Evolutionary conservation across 2,888 invertebrate species (phyloP).

Genomic region (Drosophila anomalipes): DNA sequence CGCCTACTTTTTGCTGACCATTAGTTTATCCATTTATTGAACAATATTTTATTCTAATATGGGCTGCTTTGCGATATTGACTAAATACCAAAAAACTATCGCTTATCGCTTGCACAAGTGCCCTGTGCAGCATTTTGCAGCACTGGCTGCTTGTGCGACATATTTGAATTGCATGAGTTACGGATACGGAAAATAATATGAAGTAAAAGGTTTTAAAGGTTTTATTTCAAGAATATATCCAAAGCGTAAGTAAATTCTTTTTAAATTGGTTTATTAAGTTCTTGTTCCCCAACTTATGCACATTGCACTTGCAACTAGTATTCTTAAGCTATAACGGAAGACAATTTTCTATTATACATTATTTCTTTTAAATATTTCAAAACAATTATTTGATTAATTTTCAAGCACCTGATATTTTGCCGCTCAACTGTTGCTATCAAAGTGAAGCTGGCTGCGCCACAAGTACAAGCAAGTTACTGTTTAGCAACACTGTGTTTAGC

Average conservation of each 20-base stretch:
- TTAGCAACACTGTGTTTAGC: conserved; percentile 25
- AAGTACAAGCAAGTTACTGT: not conserved
- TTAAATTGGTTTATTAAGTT: not conserved
- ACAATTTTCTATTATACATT: not conserved
- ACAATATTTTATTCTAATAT: conserved; percentile 49
- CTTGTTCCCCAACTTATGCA: not conserved
- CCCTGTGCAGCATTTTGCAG: not conserved
- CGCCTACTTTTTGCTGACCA: conserved; percentile 48
- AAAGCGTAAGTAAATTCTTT: not conserved
- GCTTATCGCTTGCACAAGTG: conserved; percentile 13
- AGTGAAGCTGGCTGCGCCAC: conserved; percentile 9
- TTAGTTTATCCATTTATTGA: conserved; percentile 56
- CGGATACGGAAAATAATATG: not conserved
- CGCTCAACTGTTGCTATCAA: conserved; percentile 6
- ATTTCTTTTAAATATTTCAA: not conserved
- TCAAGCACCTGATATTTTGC: not conserved
- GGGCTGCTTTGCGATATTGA: conserved; percentile 14
- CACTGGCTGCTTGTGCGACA: not conserved
- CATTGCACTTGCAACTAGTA: not conserved
- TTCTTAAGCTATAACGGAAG: not conserved
- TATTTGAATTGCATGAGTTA: not conserved
- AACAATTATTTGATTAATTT: not conserved
- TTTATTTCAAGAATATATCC: not conserved
- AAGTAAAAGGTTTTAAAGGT: not conserved
- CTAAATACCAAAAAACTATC: conserved; percentile 34